These are phyloP conservation scores for Scaptomyza polygonia DNA, from an alignment of 2,888 invertebrate genomes.

Conservation along the genomic window DNA sequence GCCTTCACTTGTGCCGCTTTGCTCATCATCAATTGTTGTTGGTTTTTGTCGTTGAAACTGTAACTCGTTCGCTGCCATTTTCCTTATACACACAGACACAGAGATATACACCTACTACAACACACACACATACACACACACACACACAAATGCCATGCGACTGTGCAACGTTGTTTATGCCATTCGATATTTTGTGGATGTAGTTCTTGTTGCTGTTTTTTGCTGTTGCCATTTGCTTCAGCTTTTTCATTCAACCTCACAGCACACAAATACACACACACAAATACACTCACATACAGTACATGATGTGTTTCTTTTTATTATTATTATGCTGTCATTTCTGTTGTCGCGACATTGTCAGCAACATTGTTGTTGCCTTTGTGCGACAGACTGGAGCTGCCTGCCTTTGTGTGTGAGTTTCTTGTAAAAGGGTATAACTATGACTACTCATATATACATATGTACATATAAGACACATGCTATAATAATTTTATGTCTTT, in stretches of 20 bases:
- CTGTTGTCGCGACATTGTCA: constrained; percentile 77
- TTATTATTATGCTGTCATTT: constrained; percentile 79
- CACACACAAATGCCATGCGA: constrained; percentile 14
- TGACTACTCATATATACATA: constrained; percentile 5
- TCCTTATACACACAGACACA: constrained; percentile 5
- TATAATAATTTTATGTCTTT: constrained; percentile 55
- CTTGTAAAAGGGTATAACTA: constrained; percentile 45
- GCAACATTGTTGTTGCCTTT: constrained; percentile 52
- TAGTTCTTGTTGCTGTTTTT: constrained; percentile 40
- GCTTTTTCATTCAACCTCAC: constrained; percentile 11
- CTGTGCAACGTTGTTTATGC: constrained; percentile 68
- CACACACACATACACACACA: constrained; percentile 7
- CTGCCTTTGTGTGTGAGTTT: not conserved
- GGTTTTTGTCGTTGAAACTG: constrained; percentile 31
- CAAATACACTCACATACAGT: constrained; percentile 3
- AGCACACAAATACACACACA: not conserved
- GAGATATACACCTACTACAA: constrained; percentile 5
- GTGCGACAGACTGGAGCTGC: constrained; percentile 16
- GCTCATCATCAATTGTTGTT: constrained; percentile 36
- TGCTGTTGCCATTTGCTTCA: constrained; percentile 15
- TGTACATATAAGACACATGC: constrained; percentile 45
- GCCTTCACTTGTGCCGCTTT: constrained; percentile 63
- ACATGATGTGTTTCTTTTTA: constrained; percentile 45
- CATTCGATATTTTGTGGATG: constrained; percentile 58
- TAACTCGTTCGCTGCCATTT: constrained; percentile 48